Evolutionary conservation across 2,797 vertebrate species (phyloP), one percentile per base, ranked within the genome.

Genomic region (Xenopus petersii): DNA sequence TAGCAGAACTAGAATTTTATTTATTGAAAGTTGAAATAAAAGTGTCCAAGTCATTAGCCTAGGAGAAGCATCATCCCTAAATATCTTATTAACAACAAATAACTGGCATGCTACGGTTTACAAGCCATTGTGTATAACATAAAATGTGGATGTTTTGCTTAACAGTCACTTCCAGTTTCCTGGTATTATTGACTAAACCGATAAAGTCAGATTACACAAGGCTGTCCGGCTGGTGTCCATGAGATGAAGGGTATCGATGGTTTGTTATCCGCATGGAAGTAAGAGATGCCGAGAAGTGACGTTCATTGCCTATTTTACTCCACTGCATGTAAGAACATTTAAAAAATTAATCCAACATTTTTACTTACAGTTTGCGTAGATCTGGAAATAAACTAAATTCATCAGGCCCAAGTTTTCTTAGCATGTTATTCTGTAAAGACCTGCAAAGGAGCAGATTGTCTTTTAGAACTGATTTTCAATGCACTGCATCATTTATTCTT

Each of bases 341-440:
- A 42, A 42, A 42, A 42, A 42, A 42, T 42, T 2, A 42, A 56
- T 30, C 2, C 17, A 56, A 56, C 17, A 16, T 15, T 56, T 54
- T 67, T 15, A 49, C 96, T 97, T 93, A 98, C 97, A 99, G 86
- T 75, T 94, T 94, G 81, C 92, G 92, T 72, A 99, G 94, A 47
- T 88, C 91, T 70, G 87, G 92, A 81, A 95, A 97, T 76, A 86
- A 93, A 60, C 85, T 86, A 86, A 99, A 99, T 72, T 84, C 85
- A 74, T 95, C 88, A 70, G 92, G 87, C 71, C 87, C 89, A 82
- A 99, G 93, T 67, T 89, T 93, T 79, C 87, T 90, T 59, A 99
- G 85, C 48, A 83, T 83, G 84, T 98, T 99, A 84, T 83, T 83
- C 81, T 94, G 91, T 30, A 98, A 88, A 58, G 95, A 98, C 95